A percentile compares a stretch with the other conserved stretches of the same genome.
Conservation (phyloP, 2,797 vertebrate genomes). For the Thalassophryne amazonica region DNA sequence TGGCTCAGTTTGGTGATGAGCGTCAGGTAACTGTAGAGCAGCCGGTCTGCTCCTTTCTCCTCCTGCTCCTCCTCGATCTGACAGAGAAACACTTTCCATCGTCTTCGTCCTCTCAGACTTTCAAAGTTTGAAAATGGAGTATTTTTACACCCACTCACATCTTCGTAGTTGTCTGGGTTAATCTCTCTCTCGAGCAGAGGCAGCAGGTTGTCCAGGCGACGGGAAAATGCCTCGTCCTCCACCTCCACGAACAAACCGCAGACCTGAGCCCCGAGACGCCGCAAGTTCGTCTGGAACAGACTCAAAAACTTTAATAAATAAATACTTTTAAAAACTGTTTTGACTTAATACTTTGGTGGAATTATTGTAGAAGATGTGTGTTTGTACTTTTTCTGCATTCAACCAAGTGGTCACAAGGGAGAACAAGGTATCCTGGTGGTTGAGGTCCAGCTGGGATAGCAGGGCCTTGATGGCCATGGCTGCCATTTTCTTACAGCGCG, state of each 20-base stretch:
- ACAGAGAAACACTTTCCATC: background rate
- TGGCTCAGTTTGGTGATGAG: conserved; percentile 88
- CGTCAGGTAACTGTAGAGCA: conserved; percentile 89
- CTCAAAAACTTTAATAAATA: background rate
- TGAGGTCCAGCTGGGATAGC: conserved; percentile 76
- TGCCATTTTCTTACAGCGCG: conserved; percentile 92
- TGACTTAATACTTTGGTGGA: too few relatives aligned
- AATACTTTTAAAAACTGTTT: background rate
- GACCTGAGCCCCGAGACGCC: conserved; percentile 85
- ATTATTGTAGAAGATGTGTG: background rate
- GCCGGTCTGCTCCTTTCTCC: conserved; percentile 88
- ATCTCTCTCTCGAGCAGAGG: conserved; percentile 85
- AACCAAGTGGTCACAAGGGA: conserved; percentile 85
- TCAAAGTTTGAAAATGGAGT: background rate
- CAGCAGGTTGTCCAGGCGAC: conserved; percentile 80
- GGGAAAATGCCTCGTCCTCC: conserved; percentile 83
- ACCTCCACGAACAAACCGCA: conserved; percentile 93
- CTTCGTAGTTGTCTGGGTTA: conserved; percentile 81
- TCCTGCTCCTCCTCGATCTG: conserved; percentile 89
- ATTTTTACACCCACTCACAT: conserved; percentile 78
- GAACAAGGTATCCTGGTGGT: conserved; percentile 85
- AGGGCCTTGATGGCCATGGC: conserved; percentile 86
- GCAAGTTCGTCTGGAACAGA: conserved; percentile 67
- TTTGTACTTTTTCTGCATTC: conserved; percentile 82
- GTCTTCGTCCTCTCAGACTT: background rate